Percentiles rank a stretch among this genome's conserved stretches.
These are phyloP conservation scores for Nixonia krombeini DNA, from an alignment of 1,140 invertebrate genomes.

Conservation along the genomic window DNA sequence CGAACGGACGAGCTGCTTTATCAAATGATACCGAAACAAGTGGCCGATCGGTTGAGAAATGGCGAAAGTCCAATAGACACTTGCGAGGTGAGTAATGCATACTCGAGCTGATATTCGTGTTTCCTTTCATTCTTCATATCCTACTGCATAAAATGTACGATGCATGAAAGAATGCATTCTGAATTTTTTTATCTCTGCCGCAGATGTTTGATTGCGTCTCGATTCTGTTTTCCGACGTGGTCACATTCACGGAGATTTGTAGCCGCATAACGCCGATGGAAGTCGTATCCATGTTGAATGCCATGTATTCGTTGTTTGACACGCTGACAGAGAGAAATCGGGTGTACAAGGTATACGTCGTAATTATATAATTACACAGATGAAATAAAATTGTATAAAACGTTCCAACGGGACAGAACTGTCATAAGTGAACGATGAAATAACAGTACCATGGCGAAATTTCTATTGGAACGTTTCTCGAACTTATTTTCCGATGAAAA, in stretches of 20 bases:
- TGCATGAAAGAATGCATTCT: no score
- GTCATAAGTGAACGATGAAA: no score
- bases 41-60: constrained; percentile 90
- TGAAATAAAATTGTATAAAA: no score
- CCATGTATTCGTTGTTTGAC: constrained; percentile 95
- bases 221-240: constrained; percentile 96
- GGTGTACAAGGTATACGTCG: constrained; percentile 90
- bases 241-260: constrained; percentile 97
- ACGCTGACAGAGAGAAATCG: constrained; percentile 91
- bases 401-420: no score
- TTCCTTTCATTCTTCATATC: no score
- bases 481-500: no score
- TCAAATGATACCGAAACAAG: constrained; percentile 99
- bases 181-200: no score
- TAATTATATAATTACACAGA: no score
- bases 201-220: constrained; percentile 97
- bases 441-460: no score
- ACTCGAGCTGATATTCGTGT: not conserved
- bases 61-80: constrained; percentile 96
- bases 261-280: constrained; percentile 95
- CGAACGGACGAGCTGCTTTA: constrained; percentile 95
- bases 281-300: constrained; percentile 97
- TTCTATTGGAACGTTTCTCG: no score
- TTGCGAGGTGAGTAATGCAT: constrained; percentile 82
- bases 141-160: no score